Evolutionary conservation across 1,140 invertebrate species (phyloP).

Genomic region (Batillaria attramentaria): DNA sequence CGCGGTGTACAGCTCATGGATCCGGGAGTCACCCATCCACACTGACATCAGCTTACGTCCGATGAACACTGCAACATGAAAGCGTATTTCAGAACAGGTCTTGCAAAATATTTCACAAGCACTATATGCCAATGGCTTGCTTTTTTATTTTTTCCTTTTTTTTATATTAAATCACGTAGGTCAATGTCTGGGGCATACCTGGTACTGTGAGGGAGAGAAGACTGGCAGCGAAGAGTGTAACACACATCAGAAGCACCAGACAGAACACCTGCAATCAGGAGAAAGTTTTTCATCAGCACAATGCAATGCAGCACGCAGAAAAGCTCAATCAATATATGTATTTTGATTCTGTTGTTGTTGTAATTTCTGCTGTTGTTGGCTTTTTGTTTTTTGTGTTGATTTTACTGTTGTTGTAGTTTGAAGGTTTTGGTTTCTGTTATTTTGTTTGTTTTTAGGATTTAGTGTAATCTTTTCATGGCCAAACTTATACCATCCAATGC

Average conservation of each 20-base stretch:
- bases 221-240: constrained; percentile 88
- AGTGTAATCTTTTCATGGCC: no score
- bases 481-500: no score
- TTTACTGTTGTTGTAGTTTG: no score
- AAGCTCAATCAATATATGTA: no score
- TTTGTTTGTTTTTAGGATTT: no score
- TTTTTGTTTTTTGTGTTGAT: no score
- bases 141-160: no score
- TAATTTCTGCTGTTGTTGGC: no score
- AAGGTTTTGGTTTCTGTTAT: no score
- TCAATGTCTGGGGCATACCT: constrained; percentile 71
- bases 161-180: no score
- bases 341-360: no score
- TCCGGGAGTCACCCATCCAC: constrained; percentile 79
- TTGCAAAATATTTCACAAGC: background rate
- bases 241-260: constrained; percentile 85
- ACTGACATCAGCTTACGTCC: constrained; percentile 90
- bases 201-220: constrained; percentile 89
- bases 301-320: background rate
- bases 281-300: no score
- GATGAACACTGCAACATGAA: constrained; percentile 79
- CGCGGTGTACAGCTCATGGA: constrained; percentile 97
- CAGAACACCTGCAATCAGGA: constrained; percentile 77
- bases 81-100: background rate
- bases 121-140: background rate